These are phyloP conservation scores for Silurus asotus DNA, from an alignment of 2,113 vertebrate species.

Conservation along the genomic window DNA sequence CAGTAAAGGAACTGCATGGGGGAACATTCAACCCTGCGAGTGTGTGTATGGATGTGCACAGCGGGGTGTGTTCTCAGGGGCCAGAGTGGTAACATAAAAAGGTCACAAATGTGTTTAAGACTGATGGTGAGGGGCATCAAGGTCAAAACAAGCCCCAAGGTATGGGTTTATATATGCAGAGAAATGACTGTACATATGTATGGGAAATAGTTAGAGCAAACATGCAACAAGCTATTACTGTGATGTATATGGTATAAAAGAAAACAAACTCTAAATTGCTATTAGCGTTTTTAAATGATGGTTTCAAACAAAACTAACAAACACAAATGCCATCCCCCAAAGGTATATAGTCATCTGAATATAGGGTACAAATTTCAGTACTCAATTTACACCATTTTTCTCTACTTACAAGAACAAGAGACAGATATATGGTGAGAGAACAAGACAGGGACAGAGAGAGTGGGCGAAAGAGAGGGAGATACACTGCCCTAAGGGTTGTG, in stretches of 20 bases:
- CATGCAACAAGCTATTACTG: slow-evolving; percentile 2
- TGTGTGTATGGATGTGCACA: not conserved
- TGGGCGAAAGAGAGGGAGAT: slow-evolving; percentile 52
- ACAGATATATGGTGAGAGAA: slow-evolving; percentile 5
- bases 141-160: not conserved
- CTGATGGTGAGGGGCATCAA: not conserved
- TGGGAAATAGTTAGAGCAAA: not conserved
- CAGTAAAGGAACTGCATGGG: not conserved
- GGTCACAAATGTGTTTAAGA: not conserved
- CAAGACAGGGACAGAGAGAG: slow-evolving; percentile 9
- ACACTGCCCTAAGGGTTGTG: slow-evolving; percentile 49
- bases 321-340: not conserved
- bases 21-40: slow-evolving; percentile 6
- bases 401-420: not conserved
- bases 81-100: not conserved
- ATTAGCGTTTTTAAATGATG: not conserved
- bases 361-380: not conserved
- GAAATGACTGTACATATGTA: not conserved
- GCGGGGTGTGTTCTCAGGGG: not conserved
- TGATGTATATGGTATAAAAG: not conserved
- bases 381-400: not conserved
- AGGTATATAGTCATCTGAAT: not conserved
- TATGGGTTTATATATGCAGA: not conserved
- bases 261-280: not conserved
- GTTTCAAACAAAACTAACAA: not conserved